A percentile compares a stretch with the other conserved stretches of the same genome.
These are phyloP conservation scores for Hydrozoanthus tunicans DNA, from an alignment of 64 coral and sea anemone genomes.

Conservation along the genomic window DNA sequence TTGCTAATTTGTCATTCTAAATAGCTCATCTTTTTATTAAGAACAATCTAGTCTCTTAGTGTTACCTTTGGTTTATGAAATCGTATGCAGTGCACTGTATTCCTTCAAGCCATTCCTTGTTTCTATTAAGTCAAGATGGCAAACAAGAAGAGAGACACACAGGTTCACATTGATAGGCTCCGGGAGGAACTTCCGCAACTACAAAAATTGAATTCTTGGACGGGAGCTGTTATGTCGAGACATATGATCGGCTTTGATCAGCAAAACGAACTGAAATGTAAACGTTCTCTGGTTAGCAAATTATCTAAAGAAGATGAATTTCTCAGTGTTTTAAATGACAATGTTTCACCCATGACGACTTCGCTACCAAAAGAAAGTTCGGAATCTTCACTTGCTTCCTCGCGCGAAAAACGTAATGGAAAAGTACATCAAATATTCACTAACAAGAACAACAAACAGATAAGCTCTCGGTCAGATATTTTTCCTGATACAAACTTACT, in stretches of 20 bases:
- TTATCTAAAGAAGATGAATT: neutral
- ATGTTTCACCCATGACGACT: neutral
- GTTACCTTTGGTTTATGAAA: neutral
- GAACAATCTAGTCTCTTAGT: neutral
- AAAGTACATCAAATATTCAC: neutral
- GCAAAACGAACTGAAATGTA: neutral
- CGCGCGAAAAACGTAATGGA: neutral
- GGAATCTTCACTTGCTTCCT: neutral
- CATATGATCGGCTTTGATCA: slow-evolving; percentile 37
- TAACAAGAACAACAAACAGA: neutral
- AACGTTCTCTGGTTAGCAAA: neutral
- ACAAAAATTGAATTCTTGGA: slow-evolving; percentile 37
- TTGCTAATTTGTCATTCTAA: neutral
- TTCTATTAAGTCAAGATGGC: neutral
- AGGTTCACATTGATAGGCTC: slow-evolving; percentile 23
- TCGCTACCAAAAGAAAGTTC: neutral
- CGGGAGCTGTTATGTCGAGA: slow-evolving; percentile 9
- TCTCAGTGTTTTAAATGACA: neutral
- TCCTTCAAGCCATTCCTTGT: neutral
- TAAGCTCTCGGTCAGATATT: too few species aligned
- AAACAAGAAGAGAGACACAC: neutral
- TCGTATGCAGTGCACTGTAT: neutral
- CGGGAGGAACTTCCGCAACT: slow-evolving; percentile 11
- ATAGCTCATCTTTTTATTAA: neutral
- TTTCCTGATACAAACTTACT: too few species aligned